phyloP scores from a whole-genome alignment of 2,113 vertebrate species.

The Perognathus longimembris region DNA sequence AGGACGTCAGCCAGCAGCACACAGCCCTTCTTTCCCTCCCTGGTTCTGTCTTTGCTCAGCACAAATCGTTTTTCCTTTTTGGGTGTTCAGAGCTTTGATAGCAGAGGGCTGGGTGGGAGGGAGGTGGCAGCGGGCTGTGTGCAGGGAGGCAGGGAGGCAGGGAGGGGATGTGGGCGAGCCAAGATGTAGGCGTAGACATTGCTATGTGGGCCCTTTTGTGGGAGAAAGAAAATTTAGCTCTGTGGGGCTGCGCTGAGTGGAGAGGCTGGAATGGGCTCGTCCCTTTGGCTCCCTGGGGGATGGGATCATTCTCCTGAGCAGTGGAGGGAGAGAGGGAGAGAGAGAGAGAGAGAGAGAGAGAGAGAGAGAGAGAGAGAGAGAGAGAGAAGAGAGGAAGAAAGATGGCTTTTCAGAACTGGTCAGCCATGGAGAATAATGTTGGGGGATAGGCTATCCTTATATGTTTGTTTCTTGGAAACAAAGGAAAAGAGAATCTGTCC shows the following conservation, averaged over 20 bases:
- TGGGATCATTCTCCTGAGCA: background rate
- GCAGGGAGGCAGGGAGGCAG: constrained; percentile 44
- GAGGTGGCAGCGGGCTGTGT: constrained; percentile 45
- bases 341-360: too few species aligned
- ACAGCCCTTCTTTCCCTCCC: constrained; percentile 74
- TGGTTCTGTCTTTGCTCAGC: constrained; percentile 68
- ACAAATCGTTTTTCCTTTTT: constrained; percentile 76
- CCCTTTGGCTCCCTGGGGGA: background rate
- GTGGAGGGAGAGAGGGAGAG: background rate
- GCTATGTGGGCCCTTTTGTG: constrained; percentile 49
- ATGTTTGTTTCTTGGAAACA: background rate
- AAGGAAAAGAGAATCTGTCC: background rate
- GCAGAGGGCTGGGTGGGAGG: constrained; percentile 71
- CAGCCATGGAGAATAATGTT: background rate
- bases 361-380: background rate
- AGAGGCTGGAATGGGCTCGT: background rate
- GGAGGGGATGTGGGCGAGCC: constrained; percentile 25
- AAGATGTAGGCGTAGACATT: constrained; percentile 31
- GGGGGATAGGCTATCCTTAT: background rate
- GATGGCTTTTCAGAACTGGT: too few species aligned
- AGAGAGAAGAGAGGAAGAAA: too few species aligned
- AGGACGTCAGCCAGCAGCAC: constrained; percentile 66
- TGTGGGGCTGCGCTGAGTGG: background rate
- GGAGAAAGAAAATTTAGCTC: constrained; percentile 54
- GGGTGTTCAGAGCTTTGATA: constrained; percentile 71